Base-by-base conservation (phyloP, 2,113 vertebrate genomes). In the Anhinga anhinga region DNA sequence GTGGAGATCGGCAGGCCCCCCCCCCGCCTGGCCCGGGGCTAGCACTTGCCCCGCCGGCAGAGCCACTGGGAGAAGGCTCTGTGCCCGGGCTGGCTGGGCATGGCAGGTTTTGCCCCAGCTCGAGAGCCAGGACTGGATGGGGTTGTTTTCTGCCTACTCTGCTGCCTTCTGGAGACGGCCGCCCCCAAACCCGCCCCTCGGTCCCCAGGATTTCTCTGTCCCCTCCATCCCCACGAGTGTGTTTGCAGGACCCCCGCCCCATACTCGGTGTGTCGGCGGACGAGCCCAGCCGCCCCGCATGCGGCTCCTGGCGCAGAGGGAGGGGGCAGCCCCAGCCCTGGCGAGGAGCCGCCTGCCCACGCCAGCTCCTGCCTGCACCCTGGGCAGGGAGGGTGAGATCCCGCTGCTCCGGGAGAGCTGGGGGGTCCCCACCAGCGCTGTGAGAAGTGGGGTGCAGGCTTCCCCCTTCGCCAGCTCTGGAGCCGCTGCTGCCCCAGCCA, bases 1-100 rank as follows among this genome's bases (percentile, higher is more conserved):
- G 99, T 99, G 98, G 99, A 99, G 97, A 99, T 99, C 3, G 99
- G 99, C 89, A 98, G 98, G 91, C 99, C 99, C 3, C 99, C 99
- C 1, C 98, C 99, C 2, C 98, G 99, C 97, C 98, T 99, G 38
- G 94, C 98, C 69, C 98, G 98, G 82, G 99, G 99, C 90, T 99
- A 99, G 97, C 29, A 45, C 56, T 80, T 4, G 15, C 15, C n/a
- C 30, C 5, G 16, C 82, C 0, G 4, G 71, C 65, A 40, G 67
- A 94, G 20, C 80, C 16, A 4, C 42, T 5, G 3, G 62, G 49
- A 84, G 61, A 50, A 5, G 10, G 50, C 50, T 87, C 73, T 90
- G 88, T 86, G 82, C 44, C 84, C 3, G 1, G 82, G 62, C 59
- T 95, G 58, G 49, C 87, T 93, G 94, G 87, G 76, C 79, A 61